Base-by-base conservation (phyloP, 2,113 vertebrate species). In the Atherinomorus stipes region DNA sequence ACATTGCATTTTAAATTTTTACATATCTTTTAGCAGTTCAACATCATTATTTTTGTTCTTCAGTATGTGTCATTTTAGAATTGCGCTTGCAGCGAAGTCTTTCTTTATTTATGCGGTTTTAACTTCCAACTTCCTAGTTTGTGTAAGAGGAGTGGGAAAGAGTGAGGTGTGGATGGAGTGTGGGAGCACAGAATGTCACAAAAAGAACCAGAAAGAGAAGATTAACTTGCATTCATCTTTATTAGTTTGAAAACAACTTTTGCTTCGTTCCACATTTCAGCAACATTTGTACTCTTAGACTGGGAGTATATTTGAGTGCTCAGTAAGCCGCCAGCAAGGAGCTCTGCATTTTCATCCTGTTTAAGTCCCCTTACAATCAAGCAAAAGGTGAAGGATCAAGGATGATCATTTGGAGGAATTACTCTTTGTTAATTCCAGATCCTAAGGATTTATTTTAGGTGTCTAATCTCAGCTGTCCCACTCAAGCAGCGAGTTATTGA, bases 401-500 rank as follows among this genome's bases (percentile, higher is more conserved):
- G 83, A 60, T 88, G 89, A 90, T 69, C 88, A 91, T 89, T 84
- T 69, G 42, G 49, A 60, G 84, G 89, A 78, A 84, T 88, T 91
- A 86, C 84, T 85, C 81, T 78, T 72, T 87, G 80, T 86, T 80
- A 93, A 69, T 28, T 87, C 82, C 71, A 61, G 76, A 91, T 88
- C 77, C 83, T 74, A 64, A 79, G 83, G 85, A 93, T 71, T 93
- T 93, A 84, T 72, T 86, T 85, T 81, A 38, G 83, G 44, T 37
- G 69, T 84, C 22, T 88, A 90, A 87, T 89, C 85, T 83, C 61
- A 45, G 63, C 12, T 50, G 47, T 74, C 59, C 60, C 67, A 64
- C 42, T 83, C 54, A 6, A 58, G 49, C 1, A 11, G 65, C 54
- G 45, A 71, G 37, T 53, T 71, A 22, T 9, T 65, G 40, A 54